Conservation (phyloP, 2,113 vertebrate genomes). For the Phalacrocorax carbo region DNA sequence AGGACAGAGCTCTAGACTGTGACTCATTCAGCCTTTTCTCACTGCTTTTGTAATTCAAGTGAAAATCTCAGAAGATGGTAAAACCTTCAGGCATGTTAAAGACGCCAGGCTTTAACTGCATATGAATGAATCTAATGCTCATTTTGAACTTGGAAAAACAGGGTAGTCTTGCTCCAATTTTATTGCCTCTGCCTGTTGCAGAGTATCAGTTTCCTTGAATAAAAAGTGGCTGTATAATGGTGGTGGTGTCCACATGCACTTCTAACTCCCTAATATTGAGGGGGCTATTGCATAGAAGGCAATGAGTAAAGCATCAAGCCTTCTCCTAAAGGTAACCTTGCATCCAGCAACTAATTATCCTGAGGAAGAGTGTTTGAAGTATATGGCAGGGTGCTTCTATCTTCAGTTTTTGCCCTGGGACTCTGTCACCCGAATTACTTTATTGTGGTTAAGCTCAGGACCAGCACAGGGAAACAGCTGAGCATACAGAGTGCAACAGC, state of each 20-base stretch:
- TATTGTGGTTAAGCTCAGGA: neutral
- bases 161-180: neutral
- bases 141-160: neutral
- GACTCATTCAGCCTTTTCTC: conserved; percentile 23
- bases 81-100: conserved; percentile 30
- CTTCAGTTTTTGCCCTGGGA: neutral
- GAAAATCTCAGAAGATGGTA: conserved; percentile 14
- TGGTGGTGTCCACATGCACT: neutral
- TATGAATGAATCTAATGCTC: neutral
- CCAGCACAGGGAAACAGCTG: neutral
- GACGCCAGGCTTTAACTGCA: neutral
- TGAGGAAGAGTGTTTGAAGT: neutral
- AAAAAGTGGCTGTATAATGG: neutral
- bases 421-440: neutral
- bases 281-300: neutral
- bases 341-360: neutral
- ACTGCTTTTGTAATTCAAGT: conserved; percentile 18
- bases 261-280: neutral
- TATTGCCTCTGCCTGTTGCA: neutral
- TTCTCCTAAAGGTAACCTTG: neutral
- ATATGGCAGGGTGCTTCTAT: neutral
- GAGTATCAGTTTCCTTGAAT: neutral
- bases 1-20: neutral
- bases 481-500: fast-evolving
- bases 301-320: neutral